Evolutionary conservation across 2,888 invertebrate genomes (phyloP).

Genomic region (Sphinx pinastri): DNA sequence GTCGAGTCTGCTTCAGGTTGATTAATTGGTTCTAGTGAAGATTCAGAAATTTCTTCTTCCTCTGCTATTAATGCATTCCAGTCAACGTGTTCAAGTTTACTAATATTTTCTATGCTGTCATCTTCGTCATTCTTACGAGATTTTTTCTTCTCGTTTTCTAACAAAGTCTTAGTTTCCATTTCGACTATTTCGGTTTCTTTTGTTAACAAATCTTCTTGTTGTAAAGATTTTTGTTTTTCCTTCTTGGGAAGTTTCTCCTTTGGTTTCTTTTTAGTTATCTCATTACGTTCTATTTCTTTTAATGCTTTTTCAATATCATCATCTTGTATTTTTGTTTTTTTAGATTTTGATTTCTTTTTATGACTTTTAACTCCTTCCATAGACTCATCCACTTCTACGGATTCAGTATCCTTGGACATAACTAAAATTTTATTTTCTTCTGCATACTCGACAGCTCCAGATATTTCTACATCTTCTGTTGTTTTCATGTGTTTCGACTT

Average conservation of each 20-base stretch:
- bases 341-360: constrained; percentile 64
- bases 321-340: constrained; percentile 52
- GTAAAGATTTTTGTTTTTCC: constrained; percentile 32
- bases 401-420: constrained; percentile 11
- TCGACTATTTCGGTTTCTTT: constrained; percentile 25
- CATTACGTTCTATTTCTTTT: constrained; percentile 56
- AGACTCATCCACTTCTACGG: constrained; percentile 30
- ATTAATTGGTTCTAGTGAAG: constrained; percentile 50
- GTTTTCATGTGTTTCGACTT: constrained; percentile 38
- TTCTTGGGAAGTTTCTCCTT: constrained; percentile 47
- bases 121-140: constrained; percentile 31
- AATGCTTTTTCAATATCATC: constrained; percentile 63
- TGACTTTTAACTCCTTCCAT: constrained; percentile 48
- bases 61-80: constrained; percentile 76
- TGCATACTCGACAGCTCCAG: constrained; percentile 19
- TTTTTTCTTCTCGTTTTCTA: constrained; percentile 26
- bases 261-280: constrained; percentile 51
- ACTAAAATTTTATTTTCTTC: neutral
- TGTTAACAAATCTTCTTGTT: neutral
- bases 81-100: constrained; percentile 68
- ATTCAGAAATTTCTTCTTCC: constrained; percentile 61
- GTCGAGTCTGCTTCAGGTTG: constrained; percentile 42
- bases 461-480: constrained; percentile 27
- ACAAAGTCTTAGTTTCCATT: constrained; percentile 1
- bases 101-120: constrained; percentile 41